phyloP scores from a whole-genome alignment of 1,140 invertebrate species.

The Chrysopa pallens region DNA sequence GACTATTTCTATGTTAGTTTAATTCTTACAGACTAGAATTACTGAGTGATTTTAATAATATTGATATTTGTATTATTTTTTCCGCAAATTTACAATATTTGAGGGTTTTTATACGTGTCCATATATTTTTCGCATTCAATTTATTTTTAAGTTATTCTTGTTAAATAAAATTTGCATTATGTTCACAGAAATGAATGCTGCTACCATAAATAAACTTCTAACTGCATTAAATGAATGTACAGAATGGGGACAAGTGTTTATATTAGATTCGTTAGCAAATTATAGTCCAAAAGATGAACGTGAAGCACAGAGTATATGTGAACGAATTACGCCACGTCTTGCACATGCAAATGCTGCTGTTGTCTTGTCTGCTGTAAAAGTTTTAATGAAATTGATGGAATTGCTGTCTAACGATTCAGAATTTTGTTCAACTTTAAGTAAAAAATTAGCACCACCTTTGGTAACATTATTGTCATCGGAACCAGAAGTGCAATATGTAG shows the following conservation, averaged over 20 bases:
- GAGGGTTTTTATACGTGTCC: too few relatives aligned
- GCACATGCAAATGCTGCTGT: slow-evolving; percentile 99
- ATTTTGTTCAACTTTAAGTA: slow-evolving; percentile 84
- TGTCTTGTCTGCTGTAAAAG: slow-evolving; percentile 97
- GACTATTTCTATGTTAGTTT: too few relatives aligned
- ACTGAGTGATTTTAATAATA: too few relatives aligned
- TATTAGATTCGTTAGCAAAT: slow-evolving; percentile 93
- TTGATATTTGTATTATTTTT: too few relatives aligned
- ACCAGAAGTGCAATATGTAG: slow-evolving; percentile 98
- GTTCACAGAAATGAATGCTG: slow-evolving; percentile 79
- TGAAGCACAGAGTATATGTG: slow-evolving; percentile 98
- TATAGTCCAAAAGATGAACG: slow-evolving; percentile 94
- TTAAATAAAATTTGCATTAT: too few relatives aligned
- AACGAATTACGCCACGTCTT: slow-evolving; percentile 90
- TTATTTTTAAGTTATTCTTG: background rate
- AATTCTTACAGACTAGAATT: too few relatives aligned
- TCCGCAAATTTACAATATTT: too few relatives aligned
- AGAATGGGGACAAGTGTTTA: slow-evolving; percentile 99
- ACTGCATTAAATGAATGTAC: slow-evolving; percentile 99
- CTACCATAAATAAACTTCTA: slow-evolving; percentile 94
- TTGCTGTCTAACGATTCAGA: slow-evolving; percentile 87
- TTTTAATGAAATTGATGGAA: slow-evolving; percentile 95
- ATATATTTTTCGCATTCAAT: too few relatives aligned
- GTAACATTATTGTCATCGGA: slow-evolving; percentile 96
- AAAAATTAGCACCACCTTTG: slow-evolving; percentile 96